A percentile compares a stretch with the other conserved stretches of the same genome.
Evolutionary conservation across 2,797 vertebrate species (phyloP).

Genomic region (Lateolabrax maculatus): DNA sequence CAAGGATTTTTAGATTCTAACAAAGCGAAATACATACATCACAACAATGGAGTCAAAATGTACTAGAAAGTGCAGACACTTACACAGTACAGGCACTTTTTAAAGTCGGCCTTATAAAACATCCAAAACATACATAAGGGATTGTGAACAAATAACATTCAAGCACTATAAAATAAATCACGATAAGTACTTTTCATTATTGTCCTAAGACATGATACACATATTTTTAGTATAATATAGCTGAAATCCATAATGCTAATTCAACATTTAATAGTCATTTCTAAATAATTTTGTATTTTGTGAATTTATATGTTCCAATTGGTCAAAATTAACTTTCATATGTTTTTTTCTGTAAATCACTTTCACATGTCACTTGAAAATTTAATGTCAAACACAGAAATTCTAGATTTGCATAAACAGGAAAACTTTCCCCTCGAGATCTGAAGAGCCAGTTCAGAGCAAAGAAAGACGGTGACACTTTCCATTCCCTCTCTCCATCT

Average conservation of each 20-base stretch:
- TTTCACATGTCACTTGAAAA: slow-evolving; percentile 16
- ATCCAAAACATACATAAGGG: background rate
- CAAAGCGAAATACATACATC: background rate
- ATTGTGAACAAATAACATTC: background rate
- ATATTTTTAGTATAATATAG: background rate
- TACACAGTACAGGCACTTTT: background rate
- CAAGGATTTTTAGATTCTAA: background rate
- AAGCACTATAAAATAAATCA: background rate
- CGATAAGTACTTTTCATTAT: background rate
- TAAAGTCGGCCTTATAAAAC: background rate
- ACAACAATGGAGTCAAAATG: background rate
- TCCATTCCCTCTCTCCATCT: slow-evolving; percentile 55
- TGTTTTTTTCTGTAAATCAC: background rate
- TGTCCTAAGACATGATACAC: background rate
- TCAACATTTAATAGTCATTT: background rate
- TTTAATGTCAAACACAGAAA: background rate
- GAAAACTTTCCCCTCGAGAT: slow-evolving; percentile 4
- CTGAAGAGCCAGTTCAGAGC: slow-evolving; percentile 15
- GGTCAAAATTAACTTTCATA: background rate
- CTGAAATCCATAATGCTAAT: background rate
- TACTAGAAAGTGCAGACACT: background rate
- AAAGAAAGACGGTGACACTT: slow-evolving; percentile 34
- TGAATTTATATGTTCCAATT: background rate
- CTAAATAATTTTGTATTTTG: background rate
- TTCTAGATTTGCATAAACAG: slow-evolving; percentile 17